Evolutionary conservation across 2,113 vertebrate species (phyloP).

Genomic region (Natator depressus): DNA sequence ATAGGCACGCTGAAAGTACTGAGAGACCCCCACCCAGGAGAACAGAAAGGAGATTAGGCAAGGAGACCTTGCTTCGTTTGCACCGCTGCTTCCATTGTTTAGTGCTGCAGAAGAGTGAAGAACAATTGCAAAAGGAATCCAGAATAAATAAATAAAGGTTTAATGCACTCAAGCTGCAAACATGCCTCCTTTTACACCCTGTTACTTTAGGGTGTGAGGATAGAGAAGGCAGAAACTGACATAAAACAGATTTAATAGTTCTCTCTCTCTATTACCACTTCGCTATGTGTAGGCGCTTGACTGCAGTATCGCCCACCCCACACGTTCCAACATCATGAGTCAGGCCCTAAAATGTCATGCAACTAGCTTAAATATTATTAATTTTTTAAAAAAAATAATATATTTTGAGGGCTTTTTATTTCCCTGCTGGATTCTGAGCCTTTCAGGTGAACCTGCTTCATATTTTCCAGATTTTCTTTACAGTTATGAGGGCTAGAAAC

Average conservation of each 20-base stretch:
- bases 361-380: accelerated
- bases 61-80: neutral
- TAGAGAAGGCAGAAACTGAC: neutral
- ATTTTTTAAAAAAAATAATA: accelerated
- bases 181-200: accelerated
- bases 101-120: accelerated
- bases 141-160: accelerated
- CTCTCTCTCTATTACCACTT: neutral
- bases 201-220: accelerated
- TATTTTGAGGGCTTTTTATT: neutral
- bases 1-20: neutral
- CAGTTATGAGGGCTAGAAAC: neutral
- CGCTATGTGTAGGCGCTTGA: accelerated
- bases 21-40: neutral
- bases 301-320: neutral
- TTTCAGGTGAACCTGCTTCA: neutral
- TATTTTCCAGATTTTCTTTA: neutral
- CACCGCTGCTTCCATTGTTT: neutral
- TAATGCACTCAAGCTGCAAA: accelerated
- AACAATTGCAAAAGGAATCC: accelerated
- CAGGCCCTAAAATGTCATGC: accelerated
- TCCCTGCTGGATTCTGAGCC: accelerated
- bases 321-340: accelerated
- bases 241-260: accelerated
- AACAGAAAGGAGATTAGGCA: neutral